These are phyloP conservation scores for Oreonectes daqikongensis DNA, from an alignment of 2,797 vertebrate genomes.

Conservation along the genomic window DNA sequence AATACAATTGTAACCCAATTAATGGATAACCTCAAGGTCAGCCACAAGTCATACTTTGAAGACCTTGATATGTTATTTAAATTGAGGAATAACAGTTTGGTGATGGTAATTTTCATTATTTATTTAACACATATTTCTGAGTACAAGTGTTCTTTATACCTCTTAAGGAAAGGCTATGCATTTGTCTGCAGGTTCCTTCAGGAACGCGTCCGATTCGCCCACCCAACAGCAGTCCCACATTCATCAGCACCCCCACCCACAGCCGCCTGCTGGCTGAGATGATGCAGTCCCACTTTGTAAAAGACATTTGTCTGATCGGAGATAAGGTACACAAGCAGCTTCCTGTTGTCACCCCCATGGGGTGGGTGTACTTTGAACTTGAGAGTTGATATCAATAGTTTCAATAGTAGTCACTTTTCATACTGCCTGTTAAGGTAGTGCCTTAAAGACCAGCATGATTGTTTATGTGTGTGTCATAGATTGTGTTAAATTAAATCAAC, in stretches of 20 bases:
- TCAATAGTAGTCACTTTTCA: constrained; percentile 23
- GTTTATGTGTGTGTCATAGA: background rate
- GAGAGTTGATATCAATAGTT: constrained; percentile 13
- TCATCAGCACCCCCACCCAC: constrained; percentile 87
- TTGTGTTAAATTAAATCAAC: constrained; percentile 20
- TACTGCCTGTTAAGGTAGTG: constrained; percentile 32
- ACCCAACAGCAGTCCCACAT: constrained; percentile 70
- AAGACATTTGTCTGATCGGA: constrained; percentile 95
- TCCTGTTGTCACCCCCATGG: constrained; percentile 17
- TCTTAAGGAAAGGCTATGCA: constrained; percentile 16
- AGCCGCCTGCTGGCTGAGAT: constrained; percentile 90
- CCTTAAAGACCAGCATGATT: background rate
- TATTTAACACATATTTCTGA: background rate
- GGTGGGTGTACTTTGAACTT: constrained; percentile 25
- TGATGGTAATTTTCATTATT: background rate
- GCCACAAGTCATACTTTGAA: constrained; percentile 48
- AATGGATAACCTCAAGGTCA: constrained; percentile 1
- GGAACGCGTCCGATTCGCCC: constrained; percentile 75
- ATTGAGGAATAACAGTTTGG: background rate
- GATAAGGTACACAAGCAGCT: constrained; percentile 82
- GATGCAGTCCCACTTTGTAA: constrained; percentile 95
- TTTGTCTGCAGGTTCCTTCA: constrained; percentile 81
- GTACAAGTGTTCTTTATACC: constrained; percentile 4
- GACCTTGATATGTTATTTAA: constrained; percentile 17
- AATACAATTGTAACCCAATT: background rate